Base-by-base conservation (phyloP, 2,888 invertebrate species). In the Argyra leucocephala region DNA sequence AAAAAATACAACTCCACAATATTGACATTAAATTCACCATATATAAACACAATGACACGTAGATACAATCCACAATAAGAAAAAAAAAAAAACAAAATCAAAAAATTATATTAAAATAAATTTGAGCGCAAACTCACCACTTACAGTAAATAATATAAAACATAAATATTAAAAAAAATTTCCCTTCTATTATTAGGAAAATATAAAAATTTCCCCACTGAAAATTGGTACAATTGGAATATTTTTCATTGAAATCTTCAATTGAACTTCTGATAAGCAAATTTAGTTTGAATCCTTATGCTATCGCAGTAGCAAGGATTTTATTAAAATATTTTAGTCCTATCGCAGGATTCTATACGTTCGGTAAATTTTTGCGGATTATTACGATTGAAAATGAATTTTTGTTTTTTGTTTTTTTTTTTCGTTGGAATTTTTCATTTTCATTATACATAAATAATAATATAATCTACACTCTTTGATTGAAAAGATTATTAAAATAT, bases 221-320 rank as follows among this genome's bases (percentile, higher is more conserved):
- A 15, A 48, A 2, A 48, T 48, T 31, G 18, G 48, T 48, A 48
- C 48, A 48, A 18, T 48, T 48, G 18, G 15, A 48, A 48, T 48
- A 18, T 48, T 48, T 18, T 48, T 15, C 5, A 48, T 18, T 10
- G 31, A 31, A 31, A 2, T 31, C 9, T 26, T 31, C 9, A n/a
- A n/a, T 31, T 31, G 7, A 12, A 48, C 10, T 48, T 18, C n/a
- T 48, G 48, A 48, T 48, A 48, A 48, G 48, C 18, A 48, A 48
- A 48, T 48, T 48, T 18, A 48, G 48, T 48, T 48, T 48, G 18
- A 48, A 48, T 48, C 48, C 48, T 48, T 18, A 48, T 48, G 48
- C 48, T 48, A 48, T 48, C 48, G 48, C 48, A 18, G 48, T 48
- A 48, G 48, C 48, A 48, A 48, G 48, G 48, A 48, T 48, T 12